Evolutionary conservation across 2,797 vertebrate genomes (phyloP).

Genomic region (Lacerta agilis): DNA sequence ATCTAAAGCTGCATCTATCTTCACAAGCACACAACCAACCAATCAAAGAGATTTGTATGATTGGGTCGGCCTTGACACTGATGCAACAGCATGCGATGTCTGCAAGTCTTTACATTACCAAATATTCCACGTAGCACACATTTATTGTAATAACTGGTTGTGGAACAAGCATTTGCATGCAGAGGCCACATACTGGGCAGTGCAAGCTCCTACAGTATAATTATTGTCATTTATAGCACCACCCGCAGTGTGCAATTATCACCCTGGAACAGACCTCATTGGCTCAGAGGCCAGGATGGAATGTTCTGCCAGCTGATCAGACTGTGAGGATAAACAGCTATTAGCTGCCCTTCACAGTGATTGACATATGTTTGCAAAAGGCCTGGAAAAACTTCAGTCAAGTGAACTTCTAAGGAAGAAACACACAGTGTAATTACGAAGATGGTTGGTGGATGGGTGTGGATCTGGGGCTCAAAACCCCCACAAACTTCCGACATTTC

Average conservation of each 20-base stretch:
- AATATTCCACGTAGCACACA: neutral
- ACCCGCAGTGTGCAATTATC: slow-evolving; percentile 1
- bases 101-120: neutral
- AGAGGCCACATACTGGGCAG: neutral
- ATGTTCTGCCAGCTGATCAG: neutral
- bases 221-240: neutral
- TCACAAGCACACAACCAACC: no score
- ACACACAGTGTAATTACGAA: neutral
- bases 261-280: neutral
- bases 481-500: neutral
- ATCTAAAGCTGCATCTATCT: neutral
- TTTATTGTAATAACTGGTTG: neutral
- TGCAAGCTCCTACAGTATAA: neutral
- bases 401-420: neutral
- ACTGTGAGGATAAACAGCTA: neutral
- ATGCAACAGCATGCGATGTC: neutral
- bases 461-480: no score
- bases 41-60: neutral
- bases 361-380: neutral
- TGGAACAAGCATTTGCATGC: neutral
- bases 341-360: neutral
- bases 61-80: neutral
- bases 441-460: neutral
- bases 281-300: neutral
- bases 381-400: neutral